Percentiles rank a stretch among this genome's conserved stretches.
These are phyloP conservation scores for Ciconia maguari DNA, from an alignment of 2,113 vertebrate genomes.

Conservation along the genomic window DNA sequence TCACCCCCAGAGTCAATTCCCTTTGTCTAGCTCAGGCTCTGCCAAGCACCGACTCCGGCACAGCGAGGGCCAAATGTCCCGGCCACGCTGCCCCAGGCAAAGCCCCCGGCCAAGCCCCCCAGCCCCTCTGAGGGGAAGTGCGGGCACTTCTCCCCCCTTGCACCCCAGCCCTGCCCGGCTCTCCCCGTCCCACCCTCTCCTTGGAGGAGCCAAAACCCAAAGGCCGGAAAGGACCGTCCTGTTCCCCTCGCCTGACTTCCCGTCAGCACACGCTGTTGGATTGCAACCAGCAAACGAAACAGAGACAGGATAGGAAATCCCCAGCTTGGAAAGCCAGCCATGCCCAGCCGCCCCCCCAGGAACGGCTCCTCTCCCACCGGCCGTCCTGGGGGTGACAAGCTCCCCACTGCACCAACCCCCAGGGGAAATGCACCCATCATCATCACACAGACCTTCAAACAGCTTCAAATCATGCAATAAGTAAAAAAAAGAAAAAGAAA, in stretches of 20 bases:
- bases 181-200: slow-evolving; percentile 38
- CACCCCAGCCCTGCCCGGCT: not conserved
- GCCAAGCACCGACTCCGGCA: fast-evolving
- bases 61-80: fast-evolving
- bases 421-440: not conserved
- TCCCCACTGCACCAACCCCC: fast-evolving
- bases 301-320: slow-evolving; percentile 17
- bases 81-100: not conserved
- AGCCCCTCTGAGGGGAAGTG: fast-evolving
- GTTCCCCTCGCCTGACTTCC: slow-evolving; percentile 54
- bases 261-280: slow-evolving; percentile 23
- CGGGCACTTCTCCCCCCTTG: fast-evolving
- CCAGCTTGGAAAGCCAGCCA: not conserved
- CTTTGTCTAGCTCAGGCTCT: not conserved
- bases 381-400: fast-evolving
- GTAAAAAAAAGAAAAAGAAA: fast-evolving
- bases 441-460: not conserved
- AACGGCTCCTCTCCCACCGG: fast-evolving
- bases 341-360: not conserved
- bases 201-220: slow-evolving; percentile 3
- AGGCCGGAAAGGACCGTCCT: slow-evolving; percentile 44
- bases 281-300: not conserved
- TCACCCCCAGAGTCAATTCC: fast-evolving
- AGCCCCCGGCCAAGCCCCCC: not conserved
- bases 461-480: not conserved